Evolutionary conservation across 2,113 vertebrate genomes (phyloP), one percentile per base, ranked within the genome.

Genomic region (Bambusicola thoracicus): DNA sequence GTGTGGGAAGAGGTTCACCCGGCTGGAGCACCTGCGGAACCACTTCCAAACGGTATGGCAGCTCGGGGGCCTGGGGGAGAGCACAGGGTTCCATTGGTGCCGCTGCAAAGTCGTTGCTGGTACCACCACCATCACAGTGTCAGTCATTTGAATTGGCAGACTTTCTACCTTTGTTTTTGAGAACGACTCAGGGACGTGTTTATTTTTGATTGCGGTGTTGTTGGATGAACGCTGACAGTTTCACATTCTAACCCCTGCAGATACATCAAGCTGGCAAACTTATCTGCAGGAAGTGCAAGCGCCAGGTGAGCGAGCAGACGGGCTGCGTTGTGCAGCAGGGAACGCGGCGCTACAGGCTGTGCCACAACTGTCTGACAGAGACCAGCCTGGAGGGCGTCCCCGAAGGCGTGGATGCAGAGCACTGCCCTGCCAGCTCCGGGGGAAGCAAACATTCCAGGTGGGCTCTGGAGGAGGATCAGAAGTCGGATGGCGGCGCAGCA

Each of bases 181-280:
- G 41, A 17, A 4, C 0, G 17, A 15, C 22, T 56, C 4, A 2
- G 7, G 29, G 5, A 20, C 73, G 62, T 68, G 1, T 1, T 18
- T 41, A 13, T 32, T 44, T 73, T 12, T 43, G 51, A 15, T 14
- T 29, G 11, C 22, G 25, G 16, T 43, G 30, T 12, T 63, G 48
- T 79, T 41, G 13, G 13, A 3, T 34, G 16, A 84, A 51, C 27
- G 25, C 58, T 91, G 85, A 93, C 32, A 10, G 76, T 41, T 41
- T 11, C 32, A 1, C 8, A 11, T 85, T 83, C 91, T 20, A 8
- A 86, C 61, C 87, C 76, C 56, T 87, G 32, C 95, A 99, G 99
- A 99, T 99, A 55, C 99, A 99, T 89, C 99, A 99, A 59, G 99
- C 99, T 24, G 98, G 98, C 96, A 99, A 99, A 81, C 97, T 99